These are phyloP conservation scores for Ormyrus labotus DNA, from an alignment of 2,888 invertebrate species.

Conservation along the genomic window DNA sequence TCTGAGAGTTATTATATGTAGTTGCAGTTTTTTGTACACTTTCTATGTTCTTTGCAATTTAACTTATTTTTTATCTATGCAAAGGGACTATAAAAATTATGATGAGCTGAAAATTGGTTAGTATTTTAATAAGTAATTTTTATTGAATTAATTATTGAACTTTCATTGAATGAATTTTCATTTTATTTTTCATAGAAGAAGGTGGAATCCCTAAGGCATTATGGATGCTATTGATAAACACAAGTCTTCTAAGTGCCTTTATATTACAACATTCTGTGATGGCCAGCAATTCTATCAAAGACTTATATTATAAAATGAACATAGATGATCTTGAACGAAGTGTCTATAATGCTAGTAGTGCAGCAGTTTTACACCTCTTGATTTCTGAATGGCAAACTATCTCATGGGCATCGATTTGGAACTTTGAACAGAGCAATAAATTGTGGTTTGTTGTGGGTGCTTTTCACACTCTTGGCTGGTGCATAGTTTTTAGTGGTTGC, in stretches of 20 bases:
- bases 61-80: conserved; percentile 78
- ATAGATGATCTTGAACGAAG: conserved; percentile 72
- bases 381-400: conserved; percentile 77
- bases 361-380: conserved; percentile 76
- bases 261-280: conserved; percentile 80
- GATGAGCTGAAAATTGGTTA: conserved; percentile 59
- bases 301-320: conserved; percentile 73
- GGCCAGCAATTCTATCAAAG: conserved; percentile 76
- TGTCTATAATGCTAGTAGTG: conserved; percentile 67
- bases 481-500: conserved; percentile 79
- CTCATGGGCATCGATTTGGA: conserved; percentile 78
- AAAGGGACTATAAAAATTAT: conserved; percentile 68
- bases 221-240: conserved; percentile 75
- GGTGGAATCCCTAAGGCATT: conserved; percentile 69
- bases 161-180: neutral
- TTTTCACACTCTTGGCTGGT: conserved; percentile 78
- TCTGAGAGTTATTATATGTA: conserved; percentile 71
- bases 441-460: conserved; percentile 77
- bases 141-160: neutral
- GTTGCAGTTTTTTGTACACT: conserved; percentile 76
- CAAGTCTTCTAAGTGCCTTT: conserved; percentile 77
- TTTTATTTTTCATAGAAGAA: conserved; percentile 49
- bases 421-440: conserved; percentile 75
- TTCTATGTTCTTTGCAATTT: conserved; percentile 78
- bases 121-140: conserved; percentile 11